Base-by-base conservation (phyloP, 2,113 vertebrate genomes). In the Mirza zaza region DNA sequence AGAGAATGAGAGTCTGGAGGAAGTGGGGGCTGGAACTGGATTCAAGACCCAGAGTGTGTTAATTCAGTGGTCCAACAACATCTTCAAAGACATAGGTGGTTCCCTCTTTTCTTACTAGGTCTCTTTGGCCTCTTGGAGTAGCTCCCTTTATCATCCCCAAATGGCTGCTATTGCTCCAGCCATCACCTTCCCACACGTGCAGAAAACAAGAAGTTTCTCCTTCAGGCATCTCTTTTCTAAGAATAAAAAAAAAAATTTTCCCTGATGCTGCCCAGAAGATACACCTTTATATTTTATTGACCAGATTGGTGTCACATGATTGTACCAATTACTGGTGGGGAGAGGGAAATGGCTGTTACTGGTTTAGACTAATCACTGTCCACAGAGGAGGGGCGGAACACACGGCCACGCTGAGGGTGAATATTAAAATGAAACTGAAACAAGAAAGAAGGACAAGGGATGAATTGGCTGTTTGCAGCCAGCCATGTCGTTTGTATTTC, bases 131-230 rank as follows among this genome's bases (percentile, higher is more conserved):
- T 95, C 73, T 88, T 88, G 73, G 29, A 70, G 32, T 42, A 11
- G 11, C 1, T 91, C 57, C 48, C 63, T 80, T 91, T 55, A 25
- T 65, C 39, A 75, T 61, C 57, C 83, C 91, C 34, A 86, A 94
- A 89, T 52, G 63, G 91, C 89, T 97, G 96, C 96, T 27, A 6
- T 63, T 76, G 93, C 86, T 80, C 96, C 87, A 86, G 91, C 79
- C 50, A 23, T 91, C 81, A 79, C 76, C 55, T 93, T 34, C 36
- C 65, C 75, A 84, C 23, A 45, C 75, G 39, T 13, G 29, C 45
- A 92, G 68, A 67, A 97, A 87, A 76, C 50, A 45, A 21, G 79
- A 50, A 45, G 27, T 25, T 57, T 94, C 81, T 86, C 79, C 85
- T 59, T 23, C 21, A 61, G 86, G 32, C 65, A 84, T 90, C 65